Percentiles rank a stretch among this genome's conserved stretches.
phyloP scores from a whole-genome alignment of 2,113 vertebrate species.

The Fregata magnificens region DNA sequence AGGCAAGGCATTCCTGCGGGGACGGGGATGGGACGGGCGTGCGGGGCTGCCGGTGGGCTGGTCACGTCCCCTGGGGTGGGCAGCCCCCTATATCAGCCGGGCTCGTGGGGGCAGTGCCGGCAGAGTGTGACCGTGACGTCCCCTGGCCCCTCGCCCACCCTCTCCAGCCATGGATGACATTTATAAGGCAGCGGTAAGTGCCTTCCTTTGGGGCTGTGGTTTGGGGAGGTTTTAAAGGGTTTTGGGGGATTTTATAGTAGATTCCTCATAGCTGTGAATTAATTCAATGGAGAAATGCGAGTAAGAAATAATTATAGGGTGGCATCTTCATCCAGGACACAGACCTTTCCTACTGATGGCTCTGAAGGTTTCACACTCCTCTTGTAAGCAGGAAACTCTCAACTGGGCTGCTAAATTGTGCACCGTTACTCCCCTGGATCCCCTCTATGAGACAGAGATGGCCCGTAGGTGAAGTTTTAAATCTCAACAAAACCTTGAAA shows the following conservation, averaged over 20 bases:
- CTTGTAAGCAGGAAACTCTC: neutral
- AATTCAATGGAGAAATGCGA: neutral
- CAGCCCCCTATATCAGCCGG: conserved; percentile 52
- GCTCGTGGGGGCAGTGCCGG: neutral
- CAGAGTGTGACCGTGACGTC: neutral
- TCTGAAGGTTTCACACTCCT: neutral
- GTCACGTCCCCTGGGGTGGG: neutral
- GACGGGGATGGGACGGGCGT: neutral
- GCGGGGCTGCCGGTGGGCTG: neutral
- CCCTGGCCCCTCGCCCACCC: neutral
- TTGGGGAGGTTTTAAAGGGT: fast-evolving
- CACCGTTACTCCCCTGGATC: neutral
- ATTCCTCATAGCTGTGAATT: neutral
- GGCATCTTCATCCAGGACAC: neutral
- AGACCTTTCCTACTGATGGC: neutral
- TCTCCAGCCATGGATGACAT: conserved; percentile 81
- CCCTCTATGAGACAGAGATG: neutral
- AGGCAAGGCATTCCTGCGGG: neutral
- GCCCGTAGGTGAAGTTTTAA: neutral
- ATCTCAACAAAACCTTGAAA: neutral
- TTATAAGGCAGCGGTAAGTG: conserved; percentile 86
- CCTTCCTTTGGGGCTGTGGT: neutral
- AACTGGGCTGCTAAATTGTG: neutral
- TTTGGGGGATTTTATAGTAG: fast-evolving
- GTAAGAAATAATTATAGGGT: neutral